phyloP scores from a whole-genome alignment of 2,888 invertebrate species.

The Acanthopleura granulata region DNA sequence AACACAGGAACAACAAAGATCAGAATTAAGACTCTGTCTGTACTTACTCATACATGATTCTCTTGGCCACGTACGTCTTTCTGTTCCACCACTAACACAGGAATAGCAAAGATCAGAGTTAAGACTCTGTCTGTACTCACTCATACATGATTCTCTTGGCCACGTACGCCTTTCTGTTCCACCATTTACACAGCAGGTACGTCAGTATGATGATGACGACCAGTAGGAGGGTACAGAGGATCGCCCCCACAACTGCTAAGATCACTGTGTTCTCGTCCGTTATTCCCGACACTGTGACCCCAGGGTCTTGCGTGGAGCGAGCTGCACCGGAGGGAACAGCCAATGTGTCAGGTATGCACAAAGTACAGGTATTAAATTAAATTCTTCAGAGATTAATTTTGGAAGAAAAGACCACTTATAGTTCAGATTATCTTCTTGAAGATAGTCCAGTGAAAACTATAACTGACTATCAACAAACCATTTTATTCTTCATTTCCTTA shows the following conservation, averaged over 20 bases:
- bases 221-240: neutral
- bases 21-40: too few relatives aligned
- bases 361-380: too few relatives aligned
- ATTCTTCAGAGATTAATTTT: too few relatives aligned
- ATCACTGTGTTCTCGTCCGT: slow-evolving; percentile 7
- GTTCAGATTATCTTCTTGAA: too few relatives aligned
- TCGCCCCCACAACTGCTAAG: slow-evolving; percentile 3
- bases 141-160: slow-evolving; percentile 11
- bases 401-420: too few relatives aligned
- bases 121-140: slow-evolving; percentile 1
- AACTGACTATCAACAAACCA: too few relatives aligned
- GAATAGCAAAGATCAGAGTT: too few relatives aligned
- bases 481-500: too few relatives aligned
- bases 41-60: too few relatives aligned
- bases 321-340: neutral
- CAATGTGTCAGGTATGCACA: neutral
- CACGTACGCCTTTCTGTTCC: neutral
- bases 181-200: slow-evolving; percentile 4
- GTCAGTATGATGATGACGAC: slow-evolving; percentile 10
- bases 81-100: slow-evolving; percentile 4
- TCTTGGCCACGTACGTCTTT: neutral
- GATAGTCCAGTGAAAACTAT: too few relatives aligned
- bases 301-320: neutral
- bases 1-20: too few relatives aligned
- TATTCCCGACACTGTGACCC: neutral